A percentile compares a stretch with the other conserved stretches of the same genome.
Conservation (phyloP, 2,113 vertebrate species). For the Nothoprocta perdicaria region DNA sequence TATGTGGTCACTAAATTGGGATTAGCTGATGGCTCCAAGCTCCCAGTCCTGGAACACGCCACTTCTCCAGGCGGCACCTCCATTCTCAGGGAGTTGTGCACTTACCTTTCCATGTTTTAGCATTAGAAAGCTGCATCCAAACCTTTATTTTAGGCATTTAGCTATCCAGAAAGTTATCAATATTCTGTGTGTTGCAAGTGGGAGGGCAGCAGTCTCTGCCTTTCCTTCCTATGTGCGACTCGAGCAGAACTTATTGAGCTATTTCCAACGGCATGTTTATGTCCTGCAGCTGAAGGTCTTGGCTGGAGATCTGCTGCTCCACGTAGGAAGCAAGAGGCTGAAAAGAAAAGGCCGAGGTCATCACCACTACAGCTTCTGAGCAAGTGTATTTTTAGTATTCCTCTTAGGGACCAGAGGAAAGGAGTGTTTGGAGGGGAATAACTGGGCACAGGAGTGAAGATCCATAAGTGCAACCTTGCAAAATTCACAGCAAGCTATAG, state of each 20-base stretch:
- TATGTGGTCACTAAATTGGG: neutral
- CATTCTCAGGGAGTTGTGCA: neutral
- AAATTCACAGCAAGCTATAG: slow-evolving; percentile 47
- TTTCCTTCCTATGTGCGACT: neutral
- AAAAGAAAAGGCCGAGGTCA: slow-evolving; percentile 42
- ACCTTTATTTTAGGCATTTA: slow-evolving; percentile 12
- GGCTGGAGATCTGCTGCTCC: slow-evolving; percentile 12
- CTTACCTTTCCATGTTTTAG: neutral
- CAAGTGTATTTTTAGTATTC: slow-evolving; percentile 53
- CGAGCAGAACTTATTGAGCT: neutral
- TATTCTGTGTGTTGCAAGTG: neutral
- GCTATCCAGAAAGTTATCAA: neutral
- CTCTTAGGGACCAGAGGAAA: slow-evolving; percentile 12
- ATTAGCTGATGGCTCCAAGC: neutral
- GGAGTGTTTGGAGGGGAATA: slow-evolving; percentile 48
- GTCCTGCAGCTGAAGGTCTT: slow-evolving; percentile 52
- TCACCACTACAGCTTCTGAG: slow-evolving; percentile 37
- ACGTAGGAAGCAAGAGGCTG: neutral
- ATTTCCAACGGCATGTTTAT: neutral
- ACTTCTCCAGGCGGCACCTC: neutral
- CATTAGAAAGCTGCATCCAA: neutral
- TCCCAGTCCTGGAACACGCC: neutral
- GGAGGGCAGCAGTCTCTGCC: neutral
- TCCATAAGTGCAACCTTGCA: slow-evolving; percentile 46
- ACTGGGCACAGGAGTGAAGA: slow-evolving; percentile 52